Evolutionary conservation across 2,888 invertebrate species (phyloP), one percentile per base, ranked within the genome.

Genomic region (Criorhina ranunculi): DNA sequence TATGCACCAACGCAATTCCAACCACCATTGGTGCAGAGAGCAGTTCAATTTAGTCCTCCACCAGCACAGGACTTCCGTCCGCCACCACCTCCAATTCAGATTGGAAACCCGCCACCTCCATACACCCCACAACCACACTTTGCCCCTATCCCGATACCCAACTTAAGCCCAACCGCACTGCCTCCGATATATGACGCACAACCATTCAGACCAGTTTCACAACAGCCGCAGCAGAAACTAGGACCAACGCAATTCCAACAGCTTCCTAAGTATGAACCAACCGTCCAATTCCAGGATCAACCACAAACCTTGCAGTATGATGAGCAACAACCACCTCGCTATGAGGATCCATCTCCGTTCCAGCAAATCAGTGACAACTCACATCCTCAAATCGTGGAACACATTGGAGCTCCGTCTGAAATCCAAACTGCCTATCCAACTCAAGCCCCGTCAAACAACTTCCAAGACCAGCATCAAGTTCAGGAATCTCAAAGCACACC

Each of bases 181-280:
- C 94, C 95, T 5, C 94, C 95, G 11, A 92, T 95, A 69, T 94
- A 94, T 88, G 93, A 94, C 88, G 93, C 94, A 1, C 92, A 94
- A 81, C 94, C 94, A 37, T 95, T 95, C 88, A 87, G 88, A 2
- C 87, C 88, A 17, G 59, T 85, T 2, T 12, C 62, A 9, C 42
- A 78, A 17, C 72, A 72, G 59, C 46, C 19, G 2, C 55, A 17
- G 12, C 46, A 83, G 0, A 87, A 86, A n/a, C 86, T 89, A 31
- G 59, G 85, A 1, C 88, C 89, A 5, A 88, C 88, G 11, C 87
- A 89, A 35, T 87, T 89, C 15, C 89, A 91, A 7, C 92, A 92
- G 67, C 91, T 88, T 29, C 89, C 91, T 19, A 64, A 75, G 59
- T 76, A 64, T 9, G 46, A 85, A 24, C 66, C 85, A 0, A 70